Evolutionary conservation across 2,888 invertebrate genomes (phyloP), one percentile per base, ranked within the genome.

Genomic region (Caenorhabditis sp.): DNA sequence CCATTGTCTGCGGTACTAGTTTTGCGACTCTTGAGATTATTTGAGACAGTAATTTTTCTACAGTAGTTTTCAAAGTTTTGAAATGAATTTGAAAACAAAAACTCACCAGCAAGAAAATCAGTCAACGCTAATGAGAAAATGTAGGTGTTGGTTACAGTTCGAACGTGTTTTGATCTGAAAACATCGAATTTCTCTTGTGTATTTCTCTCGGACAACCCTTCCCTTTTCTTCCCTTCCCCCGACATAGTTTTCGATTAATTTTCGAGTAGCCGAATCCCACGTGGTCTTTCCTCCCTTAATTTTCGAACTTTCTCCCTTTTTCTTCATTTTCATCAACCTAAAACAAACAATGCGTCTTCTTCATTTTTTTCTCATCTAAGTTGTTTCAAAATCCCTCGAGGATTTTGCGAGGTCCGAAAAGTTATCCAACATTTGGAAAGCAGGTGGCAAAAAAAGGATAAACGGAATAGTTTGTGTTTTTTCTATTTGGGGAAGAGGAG

Each of bases 121-220:
- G 86, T 85, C 17, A 87, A 62, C 23, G 86, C 85, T 26, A 87
- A 66, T 17, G 85, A 84, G 71, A 85, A 85, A 56, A 87, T 87
- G 73, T 87, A 87, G 8, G 83, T 82, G 70, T 87, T 87, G 50
- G 87, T 87, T 59, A 86, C 85, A 17, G 86, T 87, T 20, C 87
- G 81, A 38, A 87, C 77, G 27, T 77, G 76, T 60, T 76, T 76
- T 64, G 76, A 70, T 57, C 76, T 76, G 65, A 66, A 65, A 66
- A n/a, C n/a, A n/a, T n/a, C n/a, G n/a, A n/a, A n/a, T n/a, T 12
- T 10, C 17, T 36, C 36, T 36, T 43, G 12, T 43, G 1, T 57
- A 23, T 8, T n/a, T 25, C 21, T 57, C 21, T 23, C 23, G 25
- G n/a, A 26, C n/a, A 25, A 23, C 20, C 8, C 26, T 57, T 23